Conservation (phyloP, 2,113 vertebrate species). For the Amazona vittata region DNA sequence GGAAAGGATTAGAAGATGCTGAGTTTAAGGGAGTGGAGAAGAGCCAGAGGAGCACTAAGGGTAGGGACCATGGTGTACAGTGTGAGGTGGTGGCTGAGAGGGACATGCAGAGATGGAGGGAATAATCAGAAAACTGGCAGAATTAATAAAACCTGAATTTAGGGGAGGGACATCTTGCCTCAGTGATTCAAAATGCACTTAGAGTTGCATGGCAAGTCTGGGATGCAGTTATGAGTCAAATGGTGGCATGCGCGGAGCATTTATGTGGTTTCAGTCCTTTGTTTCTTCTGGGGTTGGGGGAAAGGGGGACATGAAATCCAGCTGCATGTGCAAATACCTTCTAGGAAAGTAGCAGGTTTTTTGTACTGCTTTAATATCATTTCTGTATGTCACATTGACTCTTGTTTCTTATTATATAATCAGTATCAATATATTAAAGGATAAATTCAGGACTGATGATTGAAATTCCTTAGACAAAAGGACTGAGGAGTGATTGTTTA, state of each 20-base stretch:
- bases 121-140: background rate
- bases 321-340: background rate
- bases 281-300: background rate
- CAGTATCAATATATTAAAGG: background rate
- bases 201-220: background rate
- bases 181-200: background rate
- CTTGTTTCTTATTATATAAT: background rate
- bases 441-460: background rate
- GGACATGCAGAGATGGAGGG: background rate
- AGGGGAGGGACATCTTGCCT: background rate
- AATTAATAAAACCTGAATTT: background rate
- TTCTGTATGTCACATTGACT: background rate
- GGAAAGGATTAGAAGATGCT: background rate
- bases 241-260: background rate
- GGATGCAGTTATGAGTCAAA: background rate
- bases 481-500: background rate
- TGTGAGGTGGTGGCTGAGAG: background rate
- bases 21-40: background rate
- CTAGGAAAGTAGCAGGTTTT: background rate
- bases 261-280: background rate
- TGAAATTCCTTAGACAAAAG: background rate
- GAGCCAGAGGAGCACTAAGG: background rate
- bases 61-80: fast-evolving
- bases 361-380: background rate
- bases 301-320: background rate